Percentiles rank a stretch among this genome's conserved stretches.
Evolutionary conservation across 2,797 vertebrate genomes (phyloP).

Genomic region (Tauraco hartlaubi): DNA sequence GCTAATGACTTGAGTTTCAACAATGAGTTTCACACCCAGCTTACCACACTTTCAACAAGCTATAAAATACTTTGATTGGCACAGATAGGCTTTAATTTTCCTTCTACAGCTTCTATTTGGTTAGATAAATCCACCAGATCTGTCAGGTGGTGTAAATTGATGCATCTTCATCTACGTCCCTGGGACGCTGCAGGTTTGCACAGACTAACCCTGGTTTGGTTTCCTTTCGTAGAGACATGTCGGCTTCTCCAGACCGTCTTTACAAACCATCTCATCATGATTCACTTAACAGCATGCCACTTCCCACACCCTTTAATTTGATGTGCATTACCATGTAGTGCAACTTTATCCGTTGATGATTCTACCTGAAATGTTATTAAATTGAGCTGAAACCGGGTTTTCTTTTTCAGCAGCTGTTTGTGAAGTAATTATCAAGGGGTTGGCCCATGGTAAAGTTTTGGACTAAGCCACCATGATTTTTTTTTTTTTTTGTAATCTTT

Average conservation of each 20-base stretch:
- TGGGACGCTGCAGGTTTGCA: neutral
- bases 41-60: neutral
- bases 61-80: neutral
- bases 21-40: neutral
- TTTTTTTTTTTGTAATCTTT: constrained; percentile 17
- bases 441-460: neutral
- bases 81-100: neutral
- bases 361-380: constrained; percentile 42
- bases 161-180: neutral
- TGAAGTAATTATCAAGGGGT: neutral
- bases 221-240: neutral
- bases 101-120: neutral
- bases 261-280: neutral
- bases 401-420: constrained; percentile 42
- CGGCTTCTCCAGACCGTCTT: neutral
- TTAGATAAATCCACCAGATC: neutral
- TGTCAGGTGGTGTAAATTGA: neutral
- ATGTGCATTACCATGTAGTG: constrained; percentile 57
- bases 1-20: neutral
- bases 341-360: neutral
- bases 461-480: neutral
- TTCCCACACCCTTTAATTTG: neutral
- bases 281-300: neutral
- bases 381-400: constrained; percentile 9
- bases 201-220: neutral